Conservation (phyloP, 2,888 invertebrate species). For the Gryllus longicercus region DNA sequence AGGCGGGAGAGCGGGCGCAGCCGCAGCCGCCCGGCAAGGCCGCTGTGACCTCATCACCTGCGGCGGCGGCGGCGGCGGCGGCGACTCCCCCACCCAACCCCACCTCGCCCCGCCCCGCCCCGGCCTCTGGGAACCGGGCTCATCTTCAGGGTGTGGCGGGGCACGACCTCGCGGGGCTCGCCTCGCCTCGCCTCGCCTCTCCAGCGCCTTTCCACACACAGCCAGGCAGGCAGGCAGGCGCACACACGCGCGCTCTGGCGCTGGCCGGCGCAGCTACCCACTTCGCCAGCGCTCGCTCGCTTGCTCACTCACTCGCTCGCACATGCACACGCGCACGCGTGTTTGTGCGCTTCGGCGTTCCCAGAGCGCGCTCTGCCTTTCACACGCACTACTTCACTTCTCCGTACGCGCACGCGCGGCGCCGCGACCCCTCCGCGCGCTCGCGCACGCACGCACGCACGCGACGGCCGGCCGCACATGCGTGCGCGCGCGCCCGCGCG, state of each 20-base stretch:
- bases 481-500: too few species aligned
- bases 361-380: too few species aligned
- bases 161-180: constrained; percentile 17
- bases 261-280: neutral
- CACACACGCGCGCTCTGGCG: too few species aligned
- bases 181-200: too few species aligned
- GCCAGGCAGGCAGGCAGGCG: too few species aligned
- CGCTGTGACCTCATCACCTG: constrained; percentile 17
- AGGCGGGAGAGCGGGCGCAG: neutral
- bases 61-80: neutral
- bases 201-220: too few species aligned
- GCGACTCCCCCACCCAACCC: neutral
- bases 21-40: neutral
- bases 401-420: neutral
- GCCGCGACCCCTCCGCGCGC: neutral
- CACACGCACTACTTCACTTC: too few species aligned
- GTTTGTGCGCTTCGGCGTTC: too few species aligned
- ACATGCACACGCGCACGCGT: neutral
- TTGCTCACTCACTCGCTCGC: neutral
- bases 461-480: neutral
- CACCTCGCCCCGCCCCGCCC: neutral
- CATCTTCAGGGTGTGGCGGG: constrained; percentile 17
- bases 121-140: constrained; percentile 17
- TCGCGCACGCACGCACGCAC: neutral
- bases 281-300: neutral